phyloP scores from a whole-genome alignment of 2,797 vertebrate species.

The Eupleurogrammus muticus region DNA sequence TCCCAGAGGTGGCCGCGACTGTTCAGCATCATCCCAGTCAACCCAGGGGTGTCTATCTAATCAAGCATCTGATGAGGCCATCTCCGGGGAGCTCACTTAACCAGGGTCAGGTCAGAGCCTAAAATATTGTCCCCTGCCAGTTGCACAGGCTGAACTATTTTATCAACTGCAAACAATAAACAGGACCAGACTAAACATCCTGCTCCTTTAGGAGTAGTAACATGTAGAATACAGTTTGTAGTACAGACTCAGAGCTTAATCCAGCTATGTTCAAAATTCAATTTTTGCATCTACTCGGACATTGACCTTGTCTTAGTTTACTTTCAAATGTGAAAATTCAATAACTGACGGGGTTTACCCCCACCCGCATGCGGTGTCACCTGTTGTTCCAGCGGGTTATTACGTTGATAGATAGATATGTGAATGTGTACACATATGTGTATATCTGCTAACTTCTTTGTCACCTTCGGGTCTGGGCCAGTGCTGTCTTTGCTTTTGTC shows the following conservation, averaged over 20 bases:
- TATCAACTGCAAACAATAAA: slow-evolving; percentile 28
- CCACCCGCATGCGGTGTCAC: too few relatives aligned
- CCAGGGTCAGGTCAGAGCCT: slow-evolving; percentile 47
- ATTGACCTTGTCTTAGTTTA: too few relatives aligned
- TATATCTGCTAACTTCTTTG: too few relatives aligned
- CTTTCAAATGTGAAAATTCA: too few relatives aligned
- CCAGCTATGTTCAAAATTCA: too few relatives aligned
- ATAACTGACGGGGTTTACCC: too few relatives aligned
- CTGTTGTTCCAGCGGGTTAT: too few relatives aligned
- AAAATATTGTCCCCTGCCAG: slow-evolving; percentile 36
- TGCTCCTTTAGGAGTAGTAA: neutral
- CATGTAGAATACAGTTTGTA: neutral
- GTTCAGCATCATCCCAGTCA: slow-evolving; percentile 81
- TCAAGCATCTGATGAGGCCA: slow-evolving; percentile 80
- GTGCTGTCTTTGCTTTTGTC: too few relatives aligned
- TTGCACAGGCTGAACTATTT: slow-evolving; percentile 11
- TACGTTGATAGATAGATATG: too few relatives aligned
- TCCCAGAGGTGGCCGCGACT: slow-evolving; percentile 73
- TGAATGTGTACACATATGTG: too few relatives aligned
- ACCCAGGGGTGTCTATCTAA: slow-evolving; percentile 80
- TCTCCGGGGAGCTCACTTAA: slow-evolving; percentile 59
- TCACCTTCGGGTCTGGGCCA: too few relatives aligned
- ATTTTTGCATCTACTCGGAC: too few relatives aligned
- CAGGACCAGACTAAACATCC: neutral
- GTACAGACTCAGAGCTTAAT: neutral